phyloP scores from a whole-genome alignment of 2,888 invertebrate species.

The Pollenia griseotomentosa region DNA sequence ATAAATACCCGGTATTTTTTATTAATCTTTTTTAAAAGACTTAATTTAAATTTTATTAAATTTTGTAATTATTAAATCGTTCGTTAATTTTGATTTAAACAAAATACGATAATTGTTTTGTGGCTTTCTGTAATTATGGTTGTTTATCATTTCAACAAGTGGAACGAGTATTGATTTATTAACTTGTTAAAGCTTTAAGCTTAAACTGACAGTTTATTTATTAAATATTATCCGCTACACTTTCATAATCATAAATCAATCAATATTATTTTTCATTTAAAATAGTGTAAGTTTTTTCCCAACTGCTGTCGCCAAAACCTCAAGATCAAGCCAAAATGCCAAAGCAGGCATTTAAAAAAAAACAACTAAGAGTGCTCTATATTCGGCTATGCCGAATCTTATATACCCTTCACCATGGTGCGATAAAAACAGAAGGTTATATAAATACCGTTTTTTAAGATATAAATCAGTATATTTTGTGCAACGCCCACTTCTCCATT shows the following conservation, averaged over 20 bases:
- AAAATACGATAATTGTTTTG: conserved; percentile 30
- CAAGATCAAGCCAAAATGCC: background rate
- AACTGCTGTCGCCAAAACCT: conserved; percentile 6
- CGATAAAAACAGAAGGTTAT: too few relatives aligned
- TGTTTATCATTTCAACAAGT: background rate
- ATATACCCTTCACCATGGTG: too few relatives aligned
- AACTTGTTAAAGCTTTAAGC: conserved; percentile 19
- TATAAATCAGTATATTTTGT: too few relatives aligned
- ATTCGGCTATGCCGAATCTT: too few relatives aligned
- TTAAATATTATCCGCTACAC: conserved; percentile 4
- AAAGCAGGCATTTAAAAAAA: too few relatives aligned
- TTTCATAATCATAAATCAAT: background rate
- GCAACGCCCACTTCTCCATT: too few relatives aligned
- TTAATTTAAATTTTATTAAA: background rate
- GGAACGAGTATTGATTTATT: conserved; percentile 4
- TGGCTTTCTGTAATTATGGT: conserved; percentile 28
- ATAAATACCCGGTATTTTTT: too few relatives aligned
- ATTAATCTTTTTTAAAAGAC: too few relatives aligned
- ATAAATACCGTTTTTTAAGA: too few relatives aligned
- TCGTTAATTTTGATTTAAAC: conserved; percentile 1
- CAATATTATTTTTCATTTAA: conserved; percentile 29
- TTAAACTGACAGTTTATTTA: conserved; percentile 12
- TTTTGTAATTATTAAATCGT: conserved; percentile 30
- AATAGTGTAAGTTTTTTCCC: background rate
- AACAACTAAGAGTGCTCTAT: too few relatives aligned